These are phyloP conservation scores for Oreochromis niloticus DNA, from an alignment of 2,113 vertebrate species.

Conservation along the genomic window DNA sequence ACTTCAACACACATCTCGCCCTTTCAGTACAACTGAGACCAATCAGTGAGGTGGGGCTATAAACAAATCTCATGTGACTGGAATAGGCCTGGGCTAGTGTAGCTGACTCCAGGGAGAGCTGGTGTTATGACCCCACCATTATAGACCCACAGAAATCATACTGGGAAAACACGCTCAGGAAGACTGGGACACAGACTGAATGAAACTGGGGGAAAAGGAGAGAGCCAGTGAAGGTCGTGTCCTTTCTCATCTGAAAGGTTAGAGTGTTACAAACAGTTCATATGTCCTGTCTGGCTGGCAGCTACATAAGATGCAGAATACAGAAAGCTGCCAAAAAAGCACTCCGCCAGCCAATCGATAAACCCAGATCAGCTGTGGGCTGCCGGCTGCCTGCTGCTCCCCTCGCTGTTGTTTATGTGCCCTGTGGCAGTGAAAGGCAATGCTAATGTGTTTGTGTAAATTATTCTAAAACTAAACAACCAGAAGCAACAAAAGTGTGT, in stretches of 20 bases:
- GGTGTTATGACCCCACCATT: conserved; percentile 47
- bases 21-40: conserved; percentile 19
- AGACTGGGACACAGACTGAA: background rate
- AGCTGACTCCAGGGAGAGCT: conserved; percentile 54
- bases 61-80: conserved; percentile 54
- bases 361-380: background rate
- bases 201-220: background rate
- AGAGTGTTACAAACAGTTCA: background rate
- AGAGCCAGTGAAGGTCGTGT: background rate
- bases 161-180: background rate
- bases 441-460: background rate
- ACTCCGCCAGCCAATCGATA: conserved; percentile 5
- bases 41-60: conserved; percentile 52
- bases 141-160: background rate
- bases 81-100: background rate
- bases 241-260: background rate
- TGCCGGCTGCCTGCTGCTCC: background rate
- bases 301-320: background rate
- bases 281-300: background rate
- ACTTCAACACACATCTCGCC: background rate
- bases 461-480: background rate
- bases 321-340: conserved; percentile 12
- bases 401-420: background rate
- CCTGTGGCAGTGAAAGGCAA: background rate
- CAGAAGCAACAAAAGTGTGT: background rate